phyloP scores from a whole-genome alignment of 2,888 invertebrate species.

The Monoplex corrugatus region DNA sequence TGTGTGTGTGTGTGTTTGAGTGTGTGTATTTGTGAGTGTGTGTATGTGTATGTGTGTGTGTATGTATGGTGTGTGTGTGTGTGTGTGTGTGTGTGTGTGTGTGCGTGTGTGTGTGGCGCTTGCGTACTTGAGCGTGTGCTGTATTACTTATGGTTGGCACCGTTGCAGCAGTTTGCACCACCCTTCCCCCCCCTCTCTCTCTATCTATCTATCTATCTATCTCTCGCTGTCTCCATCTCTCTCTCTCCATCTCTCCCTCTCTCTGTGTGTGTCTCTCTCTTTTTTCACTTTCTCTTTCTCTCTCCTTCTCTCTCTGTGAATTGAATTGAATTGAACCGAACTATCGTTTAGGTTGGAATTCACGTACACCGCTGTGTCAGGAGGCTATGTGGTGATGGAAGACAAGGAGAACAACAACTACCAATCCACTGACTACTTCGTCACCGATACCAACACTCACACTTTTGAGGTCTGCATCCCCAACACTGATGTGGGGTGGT shows the following conservation, averaged over 20 bases:
- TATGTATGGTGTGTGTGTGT: neutral
- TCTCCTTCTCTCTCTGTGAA: neutral
- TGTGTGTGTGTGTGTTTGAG: slow-evolving; percentile 24
- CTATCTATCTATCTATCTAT: neutral
- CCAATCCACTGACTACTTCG: neutral
- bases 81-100: slow-evolving; percentile 28
- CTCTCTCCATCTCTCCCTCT: neutral
- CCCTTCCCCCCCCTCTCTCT: too few relatives aligned
- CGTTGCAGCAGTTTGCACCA: too few relatives aligned
- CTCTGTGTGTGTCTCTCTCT: neutral
- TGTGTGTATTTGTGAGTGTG: neutral
- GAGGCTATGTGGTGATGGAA: slow-evolving; percentile 26
- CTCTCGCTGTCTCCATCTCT: neutral
- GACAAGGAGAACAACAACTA: slow-evolving; percentile 19
- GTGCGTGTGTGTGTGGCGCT: neutral
- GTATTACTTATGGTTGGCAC: too few relatives aligned
- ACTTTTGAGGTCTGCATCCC: neutral
- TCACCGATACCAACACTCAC: neutral
- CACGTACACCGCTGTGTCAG: slow-evolving; percentile 9
- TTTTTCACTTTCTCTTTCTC: neutral
- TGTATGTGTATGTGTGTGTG: slow-evolving; percentile 1
- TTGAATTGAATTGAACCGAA: neutral
- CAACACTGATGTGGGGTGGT: too few relatives aligned
- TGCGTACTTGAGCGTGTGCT: too few relatives aligned
- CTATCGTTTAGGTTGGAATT: slow-evolving; percentile 35